Conservation (phyloP, 1,140 invertebrate species). For the Atta texana region DNA sequence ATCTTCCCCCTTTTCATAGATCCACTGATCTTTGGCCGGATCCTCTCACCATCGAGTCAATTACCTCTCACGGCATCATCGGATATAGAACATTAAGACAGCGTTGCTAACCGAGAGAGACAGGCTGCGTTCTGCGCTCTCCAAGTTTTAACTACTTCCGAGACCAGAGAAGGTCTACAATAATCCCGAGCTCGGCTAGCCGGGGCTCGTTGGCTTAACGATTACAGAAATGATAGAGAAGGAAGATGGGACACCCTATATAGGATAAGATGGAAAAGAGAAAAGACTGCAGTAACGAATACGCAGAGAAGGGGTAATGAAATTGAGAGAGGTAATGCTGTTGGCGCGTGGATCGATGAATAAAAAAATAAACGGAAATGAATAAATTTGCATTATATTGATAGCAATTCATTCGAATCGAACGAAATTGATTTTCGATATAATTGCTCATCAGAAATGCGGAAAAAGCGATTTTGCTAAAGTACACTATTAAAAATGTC, state of each 20-base stretch:
- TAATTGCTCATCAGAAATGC: background rate
- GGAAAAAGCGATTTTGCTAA: too few relatives aligned
- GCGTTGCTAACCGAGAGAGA: conserved; percentile 63
- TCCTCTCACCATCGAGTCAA: conserved; percentile 64
- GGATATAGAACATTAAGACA: conserved; percentile 77
- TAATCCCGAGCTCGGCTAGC: conserved; percentile 62
- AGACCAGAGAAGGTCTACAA: conserved; percentile 72
- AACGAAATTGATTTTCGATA: conserved; percentile 1
- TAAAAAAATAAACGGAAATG: conserved; percentile 43
- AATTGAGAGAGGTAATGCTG: conserved; percentile 26
- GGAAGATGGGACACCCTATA: background rate
- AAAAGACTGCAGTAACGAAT: conserved; percentile 8
- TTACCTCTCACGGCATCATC: conserved; percentile 69
- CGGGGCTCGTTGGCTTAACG: conserved; percentile 60
- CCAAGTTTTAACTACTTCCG: conserved; percentile 78
- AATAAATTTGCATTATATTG: conserved; percentile 40
- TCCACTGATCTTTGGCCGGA: conserved; percentile 20
- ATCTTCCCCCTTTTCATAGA: conserved; percentile 18
- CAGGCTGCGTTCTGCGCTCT: conserved; percentile 38
- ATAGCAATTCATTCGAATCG: conserved; percentile 2
- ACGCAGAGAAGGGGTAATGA: conserved; percentile 40
- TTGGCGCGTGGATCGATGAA: conserved; percentile 26
- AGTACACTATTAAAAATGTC: too few relatives aligned
- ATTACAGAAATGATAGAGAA: conserved; percentile 44
- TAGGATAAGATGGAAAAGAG: conserved; percentile 26